A percentile compares a stretch with the other conserved stretches of the same genome.
Evolutionary conservation across 2,797 vertebrate genomes (phyloP).

Genomic region (Phyllotis vaccarum): DNA sequence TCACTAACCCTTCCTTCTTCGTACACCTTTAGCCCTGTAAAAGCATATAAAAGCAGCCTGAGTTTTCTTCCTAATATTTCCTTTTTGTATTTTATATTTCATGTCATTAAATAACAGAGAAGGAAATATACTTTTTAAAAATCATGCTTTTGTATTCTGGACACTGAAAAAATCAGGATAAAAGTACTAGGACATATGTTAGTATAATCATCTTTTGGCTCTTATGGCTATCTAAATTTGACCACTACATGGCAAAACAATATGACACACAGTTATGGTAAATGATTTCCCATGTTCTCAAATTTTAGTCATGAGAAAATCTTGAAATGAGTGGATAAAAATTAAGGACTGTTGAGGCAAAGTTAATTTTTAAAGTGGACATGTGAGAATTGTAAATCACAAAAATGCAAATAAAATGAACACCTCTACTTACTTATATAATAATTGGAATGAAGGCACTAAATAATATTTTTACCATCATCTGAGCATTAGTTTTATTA

Average conservation of each 20-base stretch:
- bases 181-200: not conserved
- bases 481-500: not conserved
- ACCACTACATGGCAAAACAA: constrained; percentile 5
- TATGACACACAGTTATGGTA: not conserved
- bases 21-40: too few species aligned
- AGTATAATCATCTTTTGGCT: not conserved
- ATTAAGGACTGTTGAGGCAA: not conserved
- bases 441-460: not conserved
- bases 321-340: not conserved
- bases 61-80: not conserved
- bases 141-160: not conserved
- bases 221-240: not conserved
- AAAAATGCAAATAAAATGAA: constrained; percentile 15
- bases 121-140: not conserved
- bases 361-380: not conserved
- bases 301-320: not conserved
- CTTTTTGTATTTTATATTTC: not conserved
- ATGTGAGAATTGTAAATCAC: constrained; percentile 39
- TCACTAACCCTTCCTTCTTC: too few species aligned
- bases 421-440: not conserved
- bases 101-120: not conserved
- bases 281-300: not conserved
- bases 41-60: too few species aligned
- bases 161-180: not conserved
- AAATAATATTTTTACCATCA: not conserved